phyloP scores from a whole-genome alignment of 2,888 invertebrate species.

The Phyllotreta striolata region DNA sequence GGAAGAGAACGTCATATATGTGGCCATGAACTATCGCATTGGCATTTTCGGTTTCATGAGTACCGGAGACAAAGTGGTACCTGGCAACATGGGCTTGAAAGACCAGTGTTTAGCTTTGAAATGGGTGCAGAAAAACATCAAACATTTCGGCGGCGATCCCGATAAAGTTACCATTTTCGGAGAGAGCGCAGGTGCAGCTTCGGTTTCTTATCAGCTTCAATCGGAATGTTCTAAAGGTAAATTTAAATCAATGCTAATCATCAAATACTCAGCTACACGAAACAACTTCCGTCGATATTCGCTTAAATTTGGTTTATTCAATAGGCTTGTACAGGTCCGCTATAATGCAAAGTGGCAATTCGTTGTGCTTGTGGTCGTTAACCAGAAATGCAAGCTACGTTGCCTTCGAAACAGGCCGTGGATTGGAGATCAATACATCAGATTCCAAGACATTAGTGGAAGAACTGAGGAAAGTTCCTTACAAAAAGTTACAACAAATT shows the following conservation, averaged over 20 bases:
- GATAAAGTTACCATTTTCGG: slow-evolving; percentile 47
- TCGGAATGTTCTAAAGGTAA: slow-evolving; percentile 42
- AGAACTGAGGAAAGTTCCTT: slow-evolving; percentile 37
- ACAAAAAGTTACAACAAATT: slow-evolving; percentile 34
- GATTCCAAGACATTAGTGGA: slow-evolving; percentile 36
- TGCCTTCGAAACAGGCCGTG: slow-evolving; percentile 33
- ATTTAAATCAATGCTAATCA: neutral
- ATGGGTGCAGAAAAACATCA: slow-evolving; percentile 46
- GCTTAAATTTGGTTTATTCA: slow-evolving; percentile 6
- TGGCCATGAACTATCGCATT: slow-evolving; percentile 45
- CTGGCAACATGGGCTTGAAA: slow-evolving; percentile 47
- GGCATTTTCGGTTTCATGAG: slow-evolving; percentile 45
- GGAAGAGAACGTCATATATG: slow-evolving; percentile 42
- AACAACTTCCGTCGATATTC: neutral
- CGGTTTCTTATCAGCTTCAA: slow-evolving; percentile 45
- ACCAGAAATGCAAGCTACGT: slow-evolving; percentile 39
- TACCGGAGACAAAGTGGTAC: slow-evolving; percentile 43
- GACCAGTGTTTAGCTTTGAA: slow-evolving; percentile 48
- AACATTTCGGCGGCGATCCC: slow-evolving; percentile 46
- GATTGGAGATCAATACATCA: slow-evolving; percentile 31
- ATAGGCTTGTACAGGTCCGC: slow-evolving; percentile 47
- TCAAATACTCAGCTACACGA: neutral
- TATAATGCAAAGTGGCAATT: slow-evolving; percentile 49
- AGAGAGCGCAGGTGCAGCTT: slow-evolving; percentile 47
- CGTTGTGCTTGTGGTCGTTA: slow-evolving; percentile 46